phyloP scores from a whole-genome alignment of 2,888 invertebrate genomes.

The Argyresthia goedartella region DNA sequence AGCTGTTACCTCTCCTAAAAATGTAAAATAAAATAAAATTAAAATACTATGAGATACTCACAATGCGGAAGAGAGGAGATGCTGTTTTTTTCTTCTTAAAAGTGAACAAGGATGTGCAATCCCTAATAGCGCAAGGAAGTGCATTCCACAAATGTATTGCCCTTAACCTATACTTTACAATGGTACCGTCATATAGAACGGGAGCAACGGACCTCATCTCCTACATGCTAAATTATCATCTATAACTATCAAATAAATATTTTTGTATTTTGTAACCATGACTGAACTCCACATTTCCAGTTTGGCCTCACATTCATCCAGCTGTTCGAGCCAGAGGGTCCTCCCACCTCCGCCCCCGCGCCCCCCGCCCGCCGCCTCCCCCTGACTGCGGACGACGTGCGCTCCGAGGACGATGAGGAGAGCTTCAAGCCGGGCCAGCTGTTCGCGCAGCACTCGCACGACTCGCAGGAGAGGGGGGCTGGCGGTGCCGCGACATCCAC shows the following conservation, averaged over 20 bases:
- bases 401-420: constrained; percentile 71
- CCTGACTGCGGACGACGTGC: constrained; percentile 48
- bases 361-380: constrained; percentile 13
- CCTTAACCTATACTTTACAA: no score
- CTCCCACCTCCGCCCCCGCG: constrained; percentile 1
- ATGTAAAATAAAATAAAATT: no score
- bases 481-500: neutral
- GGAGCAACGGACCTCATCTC: no score
- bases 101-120: no score
- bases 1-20: no score
- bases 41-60: no score
- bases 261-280: neutral
- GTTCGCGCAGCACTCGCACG: constrained; percentile 67
- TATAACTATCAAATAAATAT: neutral
- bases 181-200: no score
- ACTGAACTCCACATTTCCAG: no score
- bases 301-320: constrained; percentile 88
- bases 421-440: constrained; percentile 73
- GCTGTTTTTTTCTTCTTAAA: no score
- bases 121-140: no score
- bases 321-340: constrained; percentile 60
- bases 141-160: no score
- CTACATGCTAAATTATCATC: neutral
- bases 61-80: no score
- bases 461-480: neutral